Percentiles rank a stretch among this genome's conserved stretches.
Conservation (phyloP, 2,113 vertebrate genomes). For the Brachyhypopomus gauderio region DNA sequence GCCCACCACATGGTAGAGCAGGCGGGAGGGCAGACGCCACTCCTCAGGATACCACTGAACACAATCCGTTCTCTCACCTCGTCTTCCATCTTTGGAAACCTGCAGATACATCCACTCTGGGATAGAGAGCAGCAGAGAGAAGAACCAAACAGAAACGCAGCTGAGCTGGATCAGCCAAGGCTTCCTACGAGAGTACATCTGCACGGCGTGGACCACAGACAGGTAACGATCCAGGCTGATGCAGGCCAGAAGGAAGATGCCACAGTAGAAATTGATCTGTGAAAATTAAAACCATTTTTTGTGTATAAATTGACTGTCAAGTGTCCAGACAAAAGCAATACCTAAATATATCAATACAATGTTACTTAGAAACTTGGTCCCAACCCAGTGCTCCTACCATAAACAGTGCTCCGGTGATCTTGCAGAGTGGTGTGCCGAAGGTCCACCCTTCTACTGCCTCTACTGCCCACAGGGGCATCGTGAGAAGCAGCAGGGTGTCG, state of each 20-base stretch:
- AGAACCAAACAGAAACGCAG: constrained; percentile 76
- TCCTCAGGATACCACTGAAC: constrained; percentile 52
- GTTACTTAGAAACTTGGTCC: not conserved
- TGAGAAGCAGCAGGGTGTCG: constrained; percentile 79
- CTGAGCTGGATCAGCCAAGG: constrained; percentile 63
- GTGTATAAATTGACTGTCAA: not conserved
- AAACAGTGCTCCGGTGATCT: constrained; percentile 77
- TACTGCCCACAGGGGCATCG: constrained; percentile 80
- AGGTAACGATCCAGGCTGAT: constrained; percentile 89
- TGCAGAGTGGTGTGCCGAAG: constrained; percentile 78
- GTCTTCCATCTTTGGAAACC: constrained; percentile 22
- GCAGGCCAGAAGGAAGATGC: constrained; percentile 85
- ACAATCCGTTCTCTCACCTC: constrained; percentile 66
- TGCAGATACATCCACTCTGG: constrained; percentile 79
- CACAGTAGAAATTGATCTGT: constrained; percentile 86
- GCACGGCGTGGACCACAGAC: constrained; percentile 84
- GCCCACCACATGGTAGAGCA: constrained; percentile 74
- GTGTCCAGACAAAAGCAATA: not conserved
- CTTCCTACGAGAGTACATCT: constrained; percentile 81
- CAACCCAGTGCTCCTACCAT: constrained; percentile 63
- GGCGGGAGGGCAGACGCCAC: constrained; percentile 60
- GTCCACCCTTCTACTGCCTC: constrained; percentile 72
- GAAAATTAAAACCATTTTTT: not conserved
- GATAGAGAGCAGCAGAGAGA: constrained; percentile 79
- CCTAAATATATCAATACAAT: not conserved